A percentile compares a stretch with the other conserved stretches of the same genome.
These are phyloP conservation scores for Trididemnum nubilum DNA, from an alignment of 23 tunicate genomes.

Conservation along the genomic window DNA sequence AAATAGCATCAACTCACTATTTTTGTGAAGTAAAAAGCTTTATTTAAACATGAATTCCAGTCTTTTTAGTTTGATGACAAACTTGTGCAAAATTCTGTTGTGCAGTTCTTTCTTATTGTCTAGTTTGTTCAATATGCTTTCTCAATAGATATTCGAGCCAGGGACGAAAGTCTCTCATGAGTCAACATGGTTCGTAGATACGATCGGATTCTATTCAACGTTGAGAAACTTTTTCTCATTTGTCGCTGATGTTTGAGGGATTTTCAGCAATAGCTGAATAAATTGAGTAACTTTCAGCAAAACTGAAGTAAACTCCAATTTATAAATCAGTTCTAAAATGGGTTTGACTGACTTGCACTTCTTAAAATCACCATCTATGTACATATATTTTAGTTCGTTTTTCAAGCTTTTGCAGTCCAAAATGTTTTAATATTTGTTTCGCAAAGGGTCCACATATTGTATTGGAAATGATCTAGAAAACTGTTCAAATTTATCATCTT, in stretches of 20 bases:
- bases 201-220: constrained; percentile 10
- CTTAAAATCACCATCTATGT: not conserved
- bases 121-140: constrained; percentile 10
- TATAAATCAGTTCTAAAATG: no score
- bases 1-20: not conserved
- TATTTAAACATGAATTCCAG: constrained; percentile 18
- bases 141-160: no score
- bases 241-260: constrained; percentile 8
- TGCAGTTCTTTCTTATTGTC: constrained; percentile 18
- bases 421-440: constrained; percentile 5
- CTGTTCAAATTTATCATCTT: constrained; percentile 3
- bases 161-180: not conserved
- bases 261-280: constrained; percentile 7
- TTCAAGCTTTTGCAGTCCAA: not conserved
- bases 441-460: not conserved
- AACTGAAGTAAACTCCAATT: no score
- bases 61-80: constrained; percentile 19
- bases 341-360: not conserved
- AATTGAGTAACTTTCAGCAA: constrained; percentile 5
- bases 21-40: not conserved
- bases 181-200: not conserved
- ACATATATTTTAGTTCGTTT: constrained; percentile 9
- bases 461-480: no score
- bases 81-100: no score
- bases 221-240: constrained; percentile 14